These are phyloP conservation scores for Acanthoscelides obtectus DNA, from an alignment of 2,888 invertebrate species.

Conservation along the genomic window DNA sequence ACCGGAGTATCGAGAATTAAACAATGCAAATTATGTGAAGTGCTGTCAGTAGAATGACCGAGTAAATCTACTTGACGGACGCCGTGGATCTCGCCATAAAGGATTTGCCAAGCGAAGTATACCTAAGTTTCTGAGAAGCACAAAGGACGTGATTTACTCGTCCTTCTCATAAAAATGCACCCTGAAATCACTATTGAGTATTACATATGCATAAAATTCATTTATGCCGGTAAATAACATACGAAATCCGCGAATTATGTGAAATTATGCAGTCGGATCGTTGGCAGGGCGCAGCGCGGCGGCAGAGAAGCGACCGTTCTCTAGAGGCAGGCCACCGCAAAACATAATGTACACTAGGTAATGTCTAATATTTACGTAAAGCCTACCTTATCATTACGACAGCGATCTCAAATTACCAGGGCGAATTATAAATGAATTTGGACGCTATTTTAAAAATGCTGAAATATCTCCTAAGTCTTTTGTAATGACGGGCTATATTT, in stretches of 20 bases:
- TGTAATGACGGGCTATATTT: slow-evolving; percentile 41
- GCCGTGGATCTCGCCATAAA: too few species aligned
- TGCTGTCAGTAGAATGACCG: too few species aligned
- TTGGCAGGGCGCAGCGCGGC: too few species aligned
- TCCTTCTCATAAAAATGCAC: not conserved
- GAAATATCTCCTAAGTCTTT: slow-evolving; percentile 40
- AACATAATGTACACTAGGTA: slow-evolving; percentile 22
- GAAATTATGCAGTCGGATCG: not conserved
- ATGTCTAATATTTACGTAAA: slow-evolving; percentile 21
- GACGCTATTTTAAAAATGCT: slow-evolving; percentile 38
- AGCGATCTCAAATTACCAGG: slow-evolving; percentile 26
- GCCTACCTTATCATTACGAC: slow-evolving; percentile 25
- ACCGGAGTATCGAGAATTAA: too few species aligned
- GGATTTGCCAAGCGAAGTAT: not conserved
- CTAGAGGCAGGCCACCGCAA: not conserved
- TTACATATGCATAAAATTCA: not conserved
- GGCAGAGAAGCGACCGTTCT: not conserved
- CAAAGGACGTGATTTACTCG: not conserved
- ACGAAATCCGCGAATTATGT: not conserved
- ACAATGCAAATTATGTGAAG: too few species aligned
- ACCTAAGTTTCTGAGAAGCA: not conserved
- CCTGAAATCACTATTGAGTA: not conserved
- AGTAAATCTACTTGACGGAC: too few species aligned
- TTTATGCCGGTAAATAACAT: not conserved
- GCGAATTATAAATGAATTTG: slow-evolving; percentile 46